Percentiles rank a stretch among this genome's conserved stretches.
Conservation (phyloP, 2,113 vertebrate species). For the Larimichthys polyactis region DNA sequence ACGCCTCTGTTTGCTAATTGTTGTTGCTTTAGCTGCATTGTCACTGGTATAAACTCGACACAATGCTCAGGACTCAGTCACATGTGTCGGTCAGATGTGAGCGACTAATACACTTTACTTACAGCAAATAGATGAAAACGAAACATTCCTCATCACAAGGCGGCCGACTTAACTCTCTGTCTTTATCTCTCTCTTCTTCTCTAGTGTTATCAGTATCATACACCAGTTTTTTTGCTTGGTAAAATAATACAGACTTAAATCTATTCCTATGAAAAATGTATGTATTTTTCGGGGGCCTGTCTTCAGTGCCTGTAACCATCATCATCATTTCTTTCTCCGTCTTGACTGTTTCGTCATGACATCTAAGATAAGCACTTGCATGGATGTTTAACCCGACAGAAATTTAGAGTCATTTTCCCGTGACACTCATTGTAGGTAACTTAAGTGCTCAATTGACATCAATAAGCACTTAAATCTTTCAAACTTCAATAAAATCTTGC, state of each 20-base stretch:
- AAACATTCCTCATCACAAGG: slow-evolving; percentile 47
- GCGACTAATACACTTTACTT: background rate
- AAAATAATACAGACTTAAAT: background rate
- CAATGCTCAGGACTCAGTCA: slow-evolving; percentile 14
- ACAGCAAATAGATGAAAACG: slow-evolving; percentile 17
- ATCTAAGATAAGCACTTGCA: background rate
- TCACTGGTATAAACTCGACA: background rate
- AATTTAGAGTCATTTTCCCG: background rate
- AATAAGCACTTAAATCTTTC: slow-evolving; percentile 27
- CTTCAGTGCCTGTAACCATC: background rate
- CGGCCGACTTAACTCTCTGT: slow-evolving; percentile 19
- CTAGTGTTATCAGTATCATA: background rate
- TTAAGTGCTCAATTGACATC: slow-evolving; percentile 7
- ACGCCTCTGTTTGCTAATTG: background rate
- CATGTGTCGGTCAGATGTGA: background rate
- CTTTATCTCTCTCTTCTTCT: background rate
- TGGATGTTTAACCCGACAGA: background rate
- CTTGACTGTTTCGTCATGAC: background rate
- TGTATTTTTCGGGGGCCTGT: too few species aligned
- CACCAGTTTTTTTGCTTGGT: background rate
- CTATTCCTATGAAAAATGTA: background rate
- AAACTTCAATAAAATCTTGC: background rate
- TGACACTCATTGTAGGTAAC: slow-evolving; percentile 13
- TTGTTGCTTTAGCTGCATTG: background rate
- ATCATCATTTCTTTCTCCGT: background rate